Conservation (phyloP, 2,888 invertebrate genomes). For the Rotaria macrura region DNA sequence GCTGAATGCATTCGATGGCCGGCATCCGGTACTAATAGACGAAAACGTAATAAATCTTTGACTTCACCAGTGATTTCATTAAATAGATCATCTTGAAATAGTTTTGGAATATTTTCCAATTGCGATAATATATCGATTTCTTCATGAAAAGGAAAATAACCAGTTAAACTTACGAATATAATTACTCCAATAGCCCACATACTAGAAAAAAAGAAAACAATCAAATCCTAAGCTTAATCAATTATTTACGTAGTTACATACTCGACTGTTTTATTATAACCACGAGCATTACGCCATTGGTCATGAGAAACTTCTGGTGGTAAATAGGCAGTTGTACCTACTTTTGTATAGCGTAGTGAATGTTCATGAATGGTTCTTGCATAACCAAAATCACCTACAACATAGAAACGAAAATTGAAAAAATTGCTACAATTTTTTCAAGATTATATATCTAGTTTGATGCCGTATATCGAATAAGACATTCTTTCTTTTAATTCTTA, state of each 20-base stretch:
- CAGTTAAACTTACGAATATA: conserved; percentile 17
- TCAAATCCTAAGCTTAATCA: too few relatives aligned
- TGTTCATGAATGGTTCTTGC: conserved; percentile 20
- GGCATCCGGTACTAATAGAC: background rate
- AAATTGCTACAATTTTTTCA: too few relatives aligned
- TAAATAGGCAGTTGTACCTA: background rate
- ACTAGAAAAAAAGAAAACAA: background rate
- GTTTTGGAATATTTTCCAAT: background rate
- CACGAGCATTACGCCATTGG: conserved; percentile 13
- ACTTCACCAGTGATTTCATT: background rate
- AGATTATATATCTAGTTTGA: too few relatives aligned
- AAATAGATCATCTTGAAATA: conserved; percentile 19
- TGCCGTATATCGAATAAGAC: too few relatives aligned
- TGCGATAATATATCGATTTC: background rate
- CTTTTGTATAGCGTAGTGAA: conserved; percentile 14
- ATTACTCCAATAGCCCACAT: background rate
- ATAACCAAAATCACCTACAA: conserved; percentile 15
- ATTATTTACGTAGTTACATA: background rate
- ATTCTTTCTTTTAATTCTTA: too few relatives aligned
- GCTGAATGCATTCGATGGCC: conserved; percentile 9
- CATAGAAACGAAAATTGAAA: too few relatives aligned
- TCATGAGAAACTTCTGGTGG: conserved; percentile 6
- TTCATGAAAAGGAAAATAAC: conserved; percentile 19
- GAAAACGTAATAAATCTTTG: background rate
- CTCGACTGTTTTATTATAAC: conserved; percentile 17